Conservation (phyloP, 2,888 invertebrate genomes). For the Saturnia japonica region DNA sequence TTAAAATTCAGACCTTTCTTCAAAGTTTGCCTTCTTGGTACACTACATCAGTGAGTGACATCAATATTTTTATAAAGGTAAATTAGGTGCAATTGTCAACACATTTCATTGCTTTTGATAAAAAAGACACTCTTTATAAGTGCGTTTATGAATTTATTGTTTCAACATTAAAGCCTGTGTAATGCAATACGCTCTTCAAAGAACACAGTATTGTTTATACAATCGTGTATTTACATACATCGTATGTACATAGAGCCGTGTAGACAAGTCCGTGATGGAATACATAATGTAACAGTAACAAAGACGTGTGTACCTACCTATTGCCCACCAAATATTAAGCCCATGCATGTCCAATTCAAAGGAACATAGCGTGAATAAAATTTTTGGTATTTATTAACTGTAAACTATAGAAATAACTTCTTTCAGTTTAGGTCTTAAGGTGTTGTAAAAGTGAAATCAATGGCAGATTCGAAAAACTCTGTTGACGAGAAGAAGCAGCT, state of each 20-base stretch:
- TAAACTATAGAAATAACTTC: background rate
- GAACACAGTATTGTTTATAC: slow-evolving; percentile 17
- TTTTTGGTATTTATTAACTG: background rate
- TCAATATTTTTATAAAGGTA: background rate
- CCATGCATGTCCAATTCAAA: slow-evolving; percentile 40
- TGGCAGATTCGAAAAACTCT: no score
- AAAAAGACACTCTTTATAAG: background rate
- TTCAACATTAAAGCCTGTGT: background rate
- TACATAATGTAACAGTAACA: slow-evolving; percentile 73
- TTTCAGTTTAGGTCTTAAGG: background rate
- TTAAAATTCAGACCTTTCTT: background rate
- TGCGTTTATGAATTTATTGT: background rate
- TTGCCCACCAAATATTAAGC: slow-evolving; percentile 77
- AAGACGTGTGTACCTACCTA: slow-evolving; percentile 63
- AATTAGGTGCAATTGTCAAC: no score
- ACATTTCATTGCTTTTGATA: background rate
- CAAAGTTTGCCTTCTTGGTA: background rate
- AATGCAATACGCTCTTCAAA: background rate
- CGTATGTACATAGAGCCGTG: slow-evolving; percentile 13
- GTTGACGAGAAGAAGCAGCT: no score
- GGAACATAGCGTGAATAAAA: slow-evolving; percentile 22
- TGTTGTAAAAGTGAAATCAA: background rate
- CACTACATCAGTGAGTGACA: background rate
- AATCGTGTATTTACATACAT: background rate
- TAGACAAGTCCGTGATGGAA: slow-evolving; percentile 58